Evolutionary conservation across 1,140 invertebrate genomes (phyloP).

Genomic region (Megathymus violae): DNA sequence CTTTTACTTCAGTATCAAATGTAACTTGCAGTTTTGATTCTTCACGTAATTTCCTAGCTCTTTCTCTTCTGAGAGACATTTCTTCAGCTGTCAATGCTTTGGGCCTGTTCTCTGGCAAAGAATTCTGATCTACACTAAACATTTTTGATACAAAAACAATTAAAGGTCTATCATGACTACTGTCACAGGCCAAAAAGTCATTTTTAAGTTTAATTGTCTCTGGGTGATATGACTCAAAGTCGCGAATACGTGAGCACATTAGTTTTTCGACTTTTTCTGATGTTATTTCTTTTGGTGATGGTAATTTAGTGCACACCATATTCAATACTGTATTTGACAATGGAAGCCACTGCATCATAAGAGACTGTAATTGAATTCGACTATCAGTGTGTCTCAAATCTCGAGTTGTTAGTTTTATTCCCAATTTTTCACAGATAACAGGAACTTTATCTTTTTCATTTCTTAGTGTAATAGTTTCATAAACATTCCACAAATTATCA

Average conservation of each 20-base stretch:
- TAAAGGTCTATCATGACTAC: slow-evolving; percentile 87
- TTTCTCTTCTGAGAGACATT: slow-evolving; percentile 88
- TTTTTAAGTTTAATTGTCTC: slow-evolving; percentile 90
- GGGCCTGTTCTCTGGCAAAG: slow-evolving; percentile 89
- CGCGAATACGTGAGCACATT: slow-evolving; percentile 88
- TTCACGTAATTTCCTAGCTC: slow-evolving; percentile 86
- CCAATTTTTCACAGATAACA: slow-evolving; percentile 92
- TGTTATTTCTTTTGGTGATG: slow-evolving; percentile 91
- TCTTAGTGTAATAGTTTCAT: slow-evolving; percentile 91
- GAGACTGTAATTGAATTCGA: slow-evolving; percentile 90
- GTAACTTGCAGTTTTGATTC: slow-evolving; percentile 78
- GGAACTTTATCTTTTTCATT: slow-evolving; percentile 93
- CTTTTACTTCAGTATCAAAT: slow-evolving; percentile 82
- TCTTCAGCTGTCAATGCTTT: slow-evolving; percentile 91
- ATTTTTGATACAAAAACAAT: slow-evolving; percentile 98
- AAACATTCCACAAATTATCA: slow-evolving; percentile 97
- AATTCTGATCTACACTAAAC: slow-evolving; percentile 91
- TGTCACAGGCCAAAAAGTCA: slow-evolving; percentile 90
- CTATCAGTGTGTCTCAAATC: slow-evolving; percentile 92
- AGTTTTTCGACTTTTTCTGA: slow-evolving; percentile 90
- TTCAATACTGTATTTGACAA: slow-evolving; percentile 91
- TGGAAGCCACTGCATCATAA: slow-evolving; percentile 95
- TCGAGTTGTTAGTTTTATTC: slow-evolving; percentile 90
- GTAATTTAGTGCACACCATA: slow-evolving; percentile 92
- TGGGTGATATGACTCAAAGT: slow-evolving; percentile 88